Conservation (phyloP, 30 jellyfish, hydroid and myxozoan species). For the Morbakka virulenta region DNA sequence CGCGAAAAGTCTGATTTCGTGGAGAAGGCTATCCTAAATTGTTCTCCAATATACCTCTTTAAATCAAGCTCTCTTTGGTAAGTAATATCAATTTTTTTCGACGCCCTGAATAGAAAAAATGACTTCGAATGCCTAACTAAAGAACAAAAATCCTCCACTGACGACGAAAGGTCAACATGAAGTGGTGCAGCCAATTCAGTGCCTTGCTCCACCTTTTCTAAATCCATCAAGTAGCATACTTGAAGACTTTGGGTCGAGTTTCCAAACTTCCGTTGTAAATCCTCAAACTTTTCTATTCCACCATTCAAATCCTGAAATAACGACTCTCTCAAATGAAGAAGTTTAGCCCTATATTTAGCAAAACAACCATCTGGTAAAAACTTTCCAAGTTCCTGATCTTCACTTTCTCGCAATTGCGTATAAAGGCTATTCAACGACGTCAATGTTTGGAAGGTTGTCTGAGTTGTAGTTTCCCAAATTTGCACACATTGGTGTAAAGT, state of each 20-base stretch:
- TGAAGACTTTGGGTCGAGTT: constrained; percentile 33
- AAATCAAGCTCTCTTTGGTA: constrained; percentile 69
- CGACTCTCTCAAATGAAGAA: constrained; percentile 64
- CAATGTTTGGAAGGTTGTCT: constrained; percentile 68
- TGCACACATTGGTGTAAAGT: constrained; percentile 69
- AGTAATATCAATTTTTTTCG: constrained; percentile 42
- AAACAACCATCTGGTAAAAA: constrained; percentile 24
- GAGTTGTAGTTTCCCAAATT: constrained; percentile 69
- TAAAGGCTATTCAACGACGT: constrained; percentile 57
- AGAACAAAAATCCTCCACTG: constrained; percentile 35
- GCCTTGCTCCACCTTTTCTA: neutral
- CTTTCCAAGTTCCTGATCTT: constrained; percentile 32
- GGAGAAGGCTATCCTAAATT: neutral
- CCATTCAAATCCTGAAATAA: constrained; percentile 57
- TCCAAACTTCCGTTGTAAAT: constrained; percentile 20
- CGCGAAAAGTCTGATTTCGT: neutral
- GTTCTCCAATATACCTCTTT: constrained; percentile 39
- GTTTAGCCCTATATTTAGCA: constrained; percentile 42
- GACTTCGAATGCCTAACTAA: neutral
- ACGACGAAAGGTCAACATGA: constrained; percentile 41
- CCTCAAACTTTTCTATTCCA: constrained; percentile 30
- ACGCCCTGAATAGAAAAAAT: neutral
- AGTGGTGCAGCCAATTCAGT: neutral
- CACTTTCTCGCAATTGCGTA: constrained; percentile 54
- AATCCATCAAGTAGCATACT: constrained; percentile 50